A percentile compares a stretch with the other conserved stretches of the same genome.
phyloP scores from a whole-genome alignment of 2,797 vertebrate genomes.

The Tenualosa thibaudeaui region DNA sequence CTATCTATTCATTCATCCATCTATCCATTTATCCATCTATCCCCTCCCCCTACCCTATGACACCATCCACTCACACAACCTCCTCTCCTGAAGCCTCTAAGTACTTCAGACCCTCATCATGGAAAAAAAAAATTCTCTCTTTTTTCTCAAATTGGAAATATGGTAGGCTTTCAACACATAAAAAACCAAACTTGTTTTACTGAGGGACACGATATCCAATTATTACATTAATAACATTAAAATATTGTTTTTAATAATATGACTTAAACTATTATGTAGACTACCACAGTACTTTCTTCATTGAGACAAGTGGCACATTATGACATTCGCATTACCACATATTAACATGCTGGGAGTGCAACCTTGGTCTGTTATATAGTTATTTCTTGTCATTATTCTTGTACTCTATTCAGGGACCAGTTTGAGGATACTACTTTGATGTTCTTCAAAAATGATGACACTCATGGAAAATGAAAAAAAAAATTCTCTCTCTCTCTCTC shows the following conservation, averaged over 20 bases:
- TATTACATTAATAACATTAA: neutral
- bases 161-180: neutral
- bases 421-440: conserved; percentile 47
- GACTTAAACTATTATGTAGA: neutral
- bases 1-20: conserved; percentile 3
- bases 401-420: neutral
- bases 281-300: neutral
- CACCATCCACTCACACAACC: neutral
- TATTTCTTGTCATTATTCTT: neutral
- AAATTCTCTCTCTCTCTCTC: conserved; percentile 47
- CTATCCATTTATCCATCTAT: neutral
- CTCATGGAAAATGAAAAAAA: conserved; percentile 52
- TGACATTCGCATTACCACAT: neutral
- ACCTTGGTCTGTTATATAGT: neutral
- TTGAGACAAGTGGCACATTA: neutral
- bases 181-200: neutral
- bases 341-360: neutral
- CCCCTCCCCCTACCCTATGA: neutral
- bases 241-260: neutral
- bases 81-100: neutral
- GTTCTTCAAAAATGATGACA: conserved; percentile 49
- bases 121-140: neutral
- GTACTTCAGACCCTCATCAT: neutral
- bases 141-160: neutral
- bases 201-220: neutral